Base-by-base conservation (phyloP, 1,140 invertebrate species). In the Holotrichia oblita region DNA sequence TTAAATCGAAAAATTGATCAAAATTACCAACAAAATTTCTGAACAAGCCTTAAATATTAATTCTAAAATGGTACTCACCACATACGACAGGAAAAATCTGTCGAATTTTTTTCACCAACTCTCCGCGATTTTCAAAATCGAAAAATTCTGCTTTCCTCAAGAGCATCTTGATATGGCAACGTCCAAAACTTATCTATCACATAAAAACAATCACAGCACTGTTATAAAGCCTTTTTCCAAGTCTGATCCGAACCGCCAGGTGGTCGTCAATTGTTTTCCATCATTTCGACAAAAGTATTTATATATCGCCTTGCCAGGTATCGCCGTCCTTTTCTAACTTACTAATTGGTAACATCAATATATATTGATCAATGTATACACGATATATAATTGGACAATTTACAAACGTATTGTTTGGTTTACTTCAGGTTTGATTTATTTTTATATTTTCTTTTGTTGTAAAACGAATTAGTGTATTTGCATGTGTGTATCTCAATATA, bases 271-370 rank as follows among this genome's bases (percentile, higher is more conserved):
- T 24, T 27, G 27, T 69, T 34, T 69, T 69, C 61, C 27, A 34
- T n/a, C 20, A 22, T 69, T 34, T 22, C 22, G 61, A 24, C 27
- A 69, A 34, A 34, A 69, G 20, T 10, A 6, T 69, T 69, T 69
- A 69, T 64, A 64, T n/a, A 14, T 55, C 48, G 12, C 48, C 44
- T 48, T 14, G 27, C 17, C 10, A 2, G 20, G 4, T 24, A 10
- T 10, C 24, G 20, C 2, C 61, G 12, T 69, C 61, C 27, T 69
- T 69, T 20, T 69, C 61, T 69, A 69, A 69, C 61, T 20, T 12
- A 69, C 61, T 69, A 69, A 69, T 69, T 69, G 61, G n/a, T 4
- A 9, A 14, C 22, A 20, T 69, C 61, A 69, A 69, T 69, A 69
- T 20, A 17, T 69, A 69, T 9, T 69, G 20, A 34, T 34, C 27